Conservation (phyloP, 2,113 vertebrate genomes). For the Enhydra lutris region DNA sequence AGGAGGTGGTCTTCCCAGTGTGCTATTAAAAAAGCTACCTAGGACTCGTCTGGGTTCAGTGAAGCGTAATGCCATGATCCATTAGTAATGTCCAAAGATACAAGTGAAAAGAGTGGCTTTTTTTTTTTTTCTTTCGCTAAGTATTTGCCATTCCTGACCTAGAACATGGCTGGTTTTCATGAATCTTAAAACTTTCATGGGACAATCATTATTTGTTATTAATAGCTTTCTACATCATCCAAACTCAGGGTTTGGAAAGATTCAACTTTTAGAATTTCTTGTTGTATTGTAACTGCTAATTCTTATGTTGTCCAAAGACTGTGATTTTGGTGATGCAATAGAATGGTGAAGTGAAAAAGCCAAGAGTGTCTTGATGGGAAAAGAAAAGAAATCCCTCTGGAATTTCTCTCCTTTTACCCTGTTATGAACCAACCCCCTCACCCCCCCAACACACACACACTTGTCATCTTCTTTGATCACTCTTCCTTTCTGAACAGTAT, state of each 20-base stretch:
- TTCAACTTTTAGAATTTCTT: neutral
- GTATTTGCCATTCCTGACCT: neutral
- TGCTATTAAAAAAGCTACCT: neutral
- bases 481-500: constrained; percentile 5
- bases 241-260: neutral
- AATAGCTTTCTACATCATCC: neutral
- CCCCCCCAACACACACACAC: rapidly evolving
- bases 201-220: neutral
- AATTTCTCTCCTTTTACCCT: neutral
- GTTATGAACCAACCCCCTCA: neutral
- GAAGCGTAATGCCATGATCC: neutral
- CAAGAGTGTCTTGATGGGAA: neutral
- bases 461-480: neutral
- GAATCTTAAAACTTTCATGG: neutral
- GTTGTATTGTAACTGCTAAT: neutral
- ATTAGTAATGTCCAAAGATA: neutral
- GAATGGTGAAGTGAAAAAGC: neutral
- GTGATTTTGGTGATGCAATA: neutral
- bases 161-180: neutral
- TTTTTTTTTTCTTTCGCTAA: neutral
- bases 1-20: neutral
- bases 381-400: neutral
- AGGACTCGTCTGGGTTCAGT: neutral
- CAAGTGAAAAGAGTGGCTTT: neutral
- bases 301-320: neutral